Conservation (phyloP, 2,797 vertebrate species). For the Enteromius argenteus region DNA sequence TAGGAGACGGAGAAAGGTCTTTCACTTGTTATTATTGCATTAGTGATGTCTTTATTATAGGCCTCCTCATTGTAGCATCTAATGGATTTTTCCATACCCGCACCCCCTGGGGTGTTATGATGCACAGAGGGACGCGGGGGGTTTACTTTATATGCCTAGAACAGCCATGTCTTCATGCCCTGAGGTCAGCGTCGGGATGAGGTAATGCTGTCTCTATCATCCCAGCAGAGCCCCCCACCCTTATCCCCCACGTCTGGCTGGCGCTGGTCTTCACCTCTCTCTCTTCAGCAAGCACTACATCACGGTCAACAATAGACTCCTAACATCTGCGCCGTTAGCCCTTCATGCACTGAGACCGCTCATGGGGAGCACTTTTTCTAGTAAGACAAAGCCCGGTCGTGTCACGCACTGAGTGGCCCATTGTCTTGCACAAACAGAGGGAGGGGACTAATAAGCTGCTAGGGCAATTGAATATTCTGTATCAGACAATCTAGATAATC, state of each 20-base stretch:
- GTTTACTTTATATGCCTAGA: constrained; percentile 43
- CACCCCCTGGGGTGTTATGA: constrained; percentile 44
- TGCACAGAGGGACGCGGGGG: constrained; percentile 22
- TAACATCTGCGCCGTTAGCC: constrained; percentile 69
- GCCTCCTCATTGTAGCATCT: constrained; percentile 50
- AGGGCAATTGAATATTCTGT: constrained; percentile 1
- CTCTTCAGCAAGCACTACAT: constrained; percentile 60
- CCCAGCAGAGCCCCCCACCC: constrained; percentile 25
- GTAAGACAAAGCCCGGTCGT: constrained; percentile 54
- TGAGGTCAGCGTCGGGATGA: constrained; percentile 58
- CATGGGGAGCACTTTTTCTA: constrained; percentile 51
- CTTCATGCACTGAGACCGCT: constrained; percentile 65
- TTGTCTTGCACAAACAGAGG: constrained; percentile 41
- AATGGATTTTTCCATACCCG: constrained; percentile 57
- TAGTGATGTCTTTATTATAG: constrained; percentile 73
- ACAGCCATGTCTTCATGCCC: constrained; percentile 45
- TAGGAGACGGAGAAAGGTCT: constrained; percentile 58
- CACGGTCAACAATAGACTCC: constrained; percentile 65
- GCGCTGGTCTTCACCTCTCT: constrained; percentile 49
- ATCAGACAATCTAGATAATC: not conserved
- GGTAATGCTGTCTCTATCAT: constrained; percentile 61
- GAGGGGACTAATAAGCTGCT: not conserved
- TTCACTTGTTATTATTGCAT: constrained; percentile 77
- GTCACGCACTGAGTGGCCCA: constrained; percentile 39
- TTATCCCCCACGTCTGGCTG: constrained; percentile 43